Evolutionary conservation across 2,888 invertebrate genomes (phyloP).

Genomic region (Thysanoteuthis rhombus): DNA sequence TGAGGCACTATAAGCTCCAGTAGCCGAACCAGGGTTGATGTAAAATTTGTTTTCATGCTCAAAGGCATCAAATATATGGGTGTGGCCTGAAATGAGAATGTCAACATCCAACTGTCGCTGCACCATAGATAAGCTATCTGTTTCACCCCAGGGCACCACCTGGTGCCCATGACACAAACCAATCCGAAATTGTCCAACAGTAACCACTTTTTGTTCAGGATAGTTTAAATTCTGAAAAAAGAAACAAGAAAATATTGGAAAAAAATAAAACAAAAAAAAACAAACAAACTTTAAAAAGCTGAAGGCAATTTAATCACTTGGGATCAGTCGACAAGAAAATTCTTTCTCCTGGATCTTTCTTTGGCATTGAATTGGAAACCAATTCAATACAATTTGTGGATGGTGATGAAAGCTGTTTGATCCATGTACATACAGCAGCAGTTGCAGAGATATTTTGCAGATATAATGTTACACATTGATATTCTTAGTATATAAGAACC

Average conservation of each 20-base stretch:
- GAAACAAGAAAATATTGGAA: constrained; percentile 1
- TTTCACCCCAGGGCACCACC: constrained; percentile 83
- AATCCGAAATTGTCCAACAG: constrained; percentile 97
- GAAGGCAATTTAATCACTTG: too few relatives aligned
- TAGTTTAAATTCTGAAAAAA: constrained; percentile 77
- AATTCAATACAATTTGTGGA: too few relatives aligned
- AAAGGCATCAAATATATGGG: constrained; percentile 97
- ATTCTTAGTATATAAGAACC: too few relatives aligned
- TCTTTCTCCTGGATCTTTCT: too few relatives aligned
- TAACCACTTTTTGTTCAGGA: constrained; percentile 98
- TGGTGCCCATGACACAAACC: constrained; percentile 98
- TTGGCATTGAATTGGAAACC: too few relatives aligned
- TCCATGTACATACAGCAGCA: too few relatives aligned
- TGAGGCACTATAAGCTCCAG: constrained; percentile 94
- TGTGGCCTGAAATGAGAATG: constrained; percentile 97
- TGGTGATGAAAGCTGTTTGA: too few relatives aligned
- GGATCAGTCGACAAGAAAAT: too few relatives aligned
- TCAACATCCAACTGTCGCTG: constrained; percentile 98
- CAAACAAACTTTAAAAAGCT: background rate
- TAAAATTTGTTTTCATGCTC: constrained; percentile 99
- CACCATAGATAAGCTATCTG: constrained; percentile 89
- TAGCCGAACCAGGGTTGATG: constrained; percentile 98
- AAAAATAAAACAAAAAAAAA: background rate
- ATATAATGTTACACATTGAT: too few relatives aligned
- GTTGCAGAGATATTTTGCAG: too few relatives aligned